phyloP scores from a whole-genome alignment of 2,113 vertebrate genomes.

The Gallinago paraguaiae region DNA sequence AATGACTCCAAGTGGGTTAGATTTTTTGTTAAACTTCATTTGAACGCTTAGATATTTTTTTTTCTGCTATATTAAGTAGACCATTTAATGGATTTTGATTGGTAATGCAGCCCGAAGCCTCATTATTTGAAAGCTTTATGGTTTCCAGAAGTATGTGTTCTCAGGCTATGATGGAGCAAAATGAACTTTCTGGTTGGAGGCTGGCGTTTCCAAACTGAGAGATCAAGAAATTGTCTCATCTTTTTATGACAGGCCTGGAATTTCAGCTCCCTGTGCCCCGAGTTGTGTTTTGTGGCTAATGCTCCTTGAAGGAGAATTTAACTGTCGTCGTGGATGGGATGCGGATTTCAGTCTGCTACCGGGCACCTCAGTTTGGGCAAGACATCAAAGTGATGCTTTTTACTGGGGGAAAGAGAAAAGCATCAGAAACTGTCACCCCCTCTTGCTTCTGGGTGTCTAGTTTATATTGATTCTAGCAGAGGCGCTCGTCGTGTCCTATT shows the following conservation, averaged over 20 bases:
- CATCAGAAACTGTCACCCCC: background rate
- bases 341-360: background rate
- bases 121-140: slow-evolving; percentile 24
- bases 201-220: background rate
- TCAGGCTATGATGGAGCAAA: background rate
- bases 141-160: background rate
- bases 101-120: slow-evolving; percentile 16
- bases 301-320: background rate
- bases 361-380: background rate
- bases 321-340: background rate
- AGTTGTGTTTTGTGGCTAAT: background rate
- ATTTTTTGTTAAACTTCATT: slow-evolving; percentile 23
- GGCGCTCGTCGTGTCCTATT: background rate
- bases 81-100: slow-evolving; percentile 39
- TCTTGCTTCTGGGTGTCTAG: background rate
- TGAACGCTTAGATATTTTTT: background rate
- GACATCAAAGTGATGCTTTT: background rate
- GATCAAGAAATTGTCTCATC: background rate
- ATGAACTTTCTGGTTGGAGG: background rate
- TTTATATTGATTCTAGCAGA: background rate
- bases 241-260: background rate
- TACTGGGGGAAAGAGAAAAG: background rate
- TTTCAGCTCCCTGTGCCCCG: background rate
- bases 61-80: slow-evolving; percentile 15
- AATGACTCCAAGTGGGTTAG: background rate